Evolutionary conservation across 2,113 vertebrate genomes (phyloP), one percentile per base, ranked within the genome.

Genomic region (Vulpes ferrilata): DNA sequence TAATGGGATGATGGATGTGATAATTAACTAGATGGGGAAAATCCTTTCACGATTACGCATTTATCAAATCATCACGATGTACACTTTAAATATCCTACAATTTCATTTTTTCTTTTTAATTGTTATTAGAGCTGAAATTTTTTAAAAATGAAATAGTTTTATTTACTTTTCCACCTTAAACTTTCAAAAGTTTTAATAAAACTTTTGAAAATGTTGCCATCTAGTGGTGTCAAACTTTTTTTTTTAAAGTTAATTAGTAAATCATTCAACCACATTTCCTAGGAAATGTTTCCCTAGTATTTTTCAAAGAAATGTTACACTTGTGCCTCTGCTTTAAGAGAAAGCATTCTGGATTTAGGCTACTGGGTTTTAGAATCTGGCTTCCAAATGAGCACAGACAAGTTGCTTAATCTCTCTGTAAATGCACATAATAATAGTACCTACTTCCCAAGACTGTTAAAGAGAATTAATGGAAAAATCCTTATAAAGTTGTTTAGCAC

Each of bases 131-230:
- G 23, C 48, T 64, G 57, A 22, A 17, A 17, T 35, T 84, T 81
- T 92, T 22, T 16, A 55, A 78, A 64, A 65, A 48, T 60, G 25
- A 62, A 83, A 32, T 79, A 88, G n/a, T 57, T 85, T 76, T 82
- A 53, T 84, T 90, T 59, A 85, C 38, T 85, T 82, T 94, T 81
- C 35, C 17, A 60, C 48, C 15, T 86, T 64, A 91, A 78, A 60
- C 11, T 51, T 78, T 30, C 27, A 17, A 17, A 78, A 78, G 74
- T 51, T 78, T 78, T 76, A 59, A 65, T 82, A 78, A 89, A 89
- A 71, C 51, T 95, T 65, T 96, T 94, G 88, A 94, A 97, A 89
- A 97, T 83, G 57, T 97, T 98, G 98, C 98, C 97, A 97, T 97
- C 97, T 98, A 98, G 97, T 98, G 98, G 98, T 64, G 65, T 89